Conservation (phyloP, 30 jellyfish, hydroid and myxozoan genomes). For the Calvadosia cruxmelitensis region DNA sequence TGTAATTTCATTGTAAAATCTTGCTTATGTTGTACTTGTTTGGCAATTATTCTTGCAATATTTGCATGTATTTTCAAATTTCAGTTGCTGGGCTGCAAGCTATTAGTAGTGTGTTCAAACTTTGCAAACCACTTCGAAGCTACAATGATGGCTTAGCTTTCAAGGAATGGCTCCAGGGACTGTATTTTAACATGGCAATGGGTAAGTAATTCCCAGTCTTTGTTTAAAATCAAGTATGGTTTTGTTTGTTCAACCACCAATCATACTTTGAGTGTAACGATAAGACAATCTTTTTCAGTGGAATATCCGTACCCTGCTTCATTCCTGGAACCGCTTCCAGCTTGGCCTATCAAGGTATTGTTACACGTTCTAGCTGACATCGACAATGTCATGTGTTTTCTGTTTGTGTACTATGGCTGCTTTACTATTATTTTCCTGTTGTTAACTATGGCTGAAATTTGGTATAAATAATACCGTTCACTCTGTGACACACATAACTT, state of each 20-base stretch:
- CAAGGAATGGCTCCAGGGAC: constrained; percentile 65
- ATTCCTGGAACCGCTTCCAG: constrained; percentile 90
- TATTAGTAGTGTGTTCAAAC: constrained; percentile 30
- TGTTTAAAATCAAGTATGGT: background rate
- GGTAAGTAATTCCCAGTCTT: constrained; percentile 31
- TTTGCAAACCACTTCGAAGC: constrained; percentile 69
- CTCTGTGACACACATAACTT: too few species aligned
- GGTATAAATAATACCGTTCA: too few species aligned
- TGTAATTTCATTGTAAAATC: too few species aligned
- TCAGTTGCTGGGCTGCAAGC: background rate
- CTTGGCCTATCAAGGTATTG: constrained; percentile 93
- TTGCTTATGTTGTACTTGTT: too few species aligned
- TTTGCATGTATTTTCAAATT: too few species aligned
- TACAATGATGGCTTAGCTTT: constrained; percentile 43
- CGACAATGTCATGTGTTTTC: too few species aligned
- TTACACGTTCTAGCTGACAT: too few species aligned
- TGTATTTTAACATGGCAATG: constrained; percentile 90
- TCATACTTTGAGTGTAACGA: background rate
- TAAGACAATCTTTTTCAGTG: constrained; percentile 26
- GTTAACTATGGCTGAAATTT: too few species aligned
- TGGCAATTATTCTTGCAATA: too few species aligned
- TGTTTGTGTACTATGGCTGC: too few species aligned
- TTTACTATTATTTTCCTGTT: too few species aligned
- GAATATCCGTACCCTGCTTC: constrained; percentile 95
- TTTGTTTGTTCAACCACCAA: background rate